Conservation (phyloP, 2,113 vertebrate genomes). For the Damaliscus lunatus region DNA sequence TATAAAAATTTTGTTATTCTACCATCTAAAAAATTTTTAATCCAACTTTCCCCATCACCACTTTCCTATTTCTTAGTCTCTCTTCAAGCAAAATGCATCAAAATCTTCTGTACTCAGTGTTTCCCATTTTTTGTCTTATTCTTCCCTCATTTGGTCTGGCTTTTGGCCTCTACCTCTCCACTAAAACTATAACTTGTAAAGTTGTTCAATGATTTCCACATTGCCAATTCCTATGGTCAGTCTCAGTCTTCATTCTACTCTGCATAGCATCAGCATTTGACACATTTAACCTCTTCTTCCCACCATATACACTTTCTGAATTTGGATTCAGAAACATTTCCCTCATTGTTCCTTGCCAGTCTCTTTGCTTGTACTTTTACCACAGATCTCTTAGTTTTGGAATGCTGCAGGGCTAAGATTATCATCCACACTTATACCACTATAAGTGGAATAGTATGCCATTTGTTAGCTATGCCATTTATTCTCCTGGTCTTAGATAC, state of each 20-base stretch:
- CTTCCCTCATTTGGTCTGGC: not conserved
- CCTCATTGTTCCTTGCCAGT: not conserved
- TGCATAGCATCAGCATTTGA: not conserved
- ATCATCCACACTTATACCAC: not conserved
- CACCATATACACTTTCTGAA: not conserved
- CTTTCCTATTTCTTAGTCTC: not conserved
- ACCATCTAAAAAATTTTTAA: not conserved
- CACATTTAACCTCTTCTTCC: not conserved
- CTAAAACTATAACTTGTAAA: not conserved
- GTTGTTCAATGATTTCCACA: not conserved
- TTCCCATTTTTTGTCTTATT: not conserved
- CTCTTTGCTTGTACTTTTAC: not conserved
- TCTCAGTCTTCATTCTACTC: not conserved
- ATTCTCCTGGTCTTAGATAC: not conserved
- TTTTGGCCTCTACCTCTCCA: not conserved
- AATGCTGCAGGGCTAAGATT: not conserved
- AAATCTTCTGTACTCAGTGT: not conserved
- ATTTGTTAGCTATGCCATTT: not conserved
- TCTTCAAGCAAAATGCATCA: not conserved
- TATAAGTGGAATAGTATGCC: not conserved
- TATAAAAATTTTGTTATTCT: not conserved
- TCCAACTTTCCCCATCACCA: not conserved
- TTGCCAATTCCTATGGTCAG: not conserved
- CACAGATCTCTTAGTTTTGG: not conserved
- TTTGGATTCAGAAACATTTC: not conserved